These are phyloP conservation scores for Nyctibius bracteatus DNA, from an alignment of 2,113 vertebrate genomes.

Conservation along the genomic window DNA sequence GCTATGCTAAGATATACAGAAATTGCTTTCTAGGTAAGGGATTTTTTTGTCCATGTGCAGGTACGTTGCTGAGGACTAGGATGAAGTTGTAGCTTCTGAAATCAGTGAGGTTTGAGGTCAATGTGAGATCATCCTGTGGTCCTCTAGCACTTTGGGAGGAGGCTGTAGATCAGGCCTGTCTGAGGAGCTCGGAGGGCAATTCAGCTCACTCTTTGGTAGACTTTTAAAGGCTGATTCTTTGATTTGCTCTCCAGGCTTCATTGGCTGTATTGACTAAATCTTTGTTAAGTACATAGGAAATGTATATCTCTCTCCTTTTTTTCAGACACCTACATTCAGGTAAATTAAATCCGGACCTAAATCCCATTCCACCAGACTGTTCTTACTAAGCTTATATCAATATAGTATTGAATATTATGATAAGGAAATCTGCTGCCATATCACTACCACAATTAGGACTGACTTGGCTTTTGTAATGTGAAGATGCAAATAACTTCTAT, in stretches of 20 bases:
- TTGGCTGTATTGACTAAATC: neutral
- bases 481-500: neutral
- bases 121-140: neutral
- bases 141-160: neutral
- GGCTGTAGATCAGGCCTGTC: neutral
- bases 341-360: neutral
- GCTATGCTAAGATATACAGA: neutral
- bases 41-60: neutral
- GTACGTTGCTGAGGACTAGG: neutral
- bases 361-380: neutral
- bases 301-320: neutral
- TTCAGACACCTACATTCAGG: neutral
- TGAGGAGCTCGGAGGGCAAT: neutral
- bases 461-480: neutral
- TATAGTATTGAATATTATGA: neutral
- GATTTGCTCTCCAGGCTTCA: neutral
- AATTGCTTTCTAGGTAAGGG: neutral
- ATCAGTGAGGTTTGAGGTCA: neutral
- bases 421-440: neutral
- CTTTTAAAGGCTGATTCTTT: neutral
- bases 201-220: neutral
- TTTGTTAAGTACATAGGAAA: neutral
- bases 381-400: neutral
- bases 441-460: neutral
- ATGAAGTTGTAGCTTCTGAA: neutral